phyloP scores from a whole-genome alignment of 2,888 invertebrate species.

The Trisateles emortualis region DNA sequence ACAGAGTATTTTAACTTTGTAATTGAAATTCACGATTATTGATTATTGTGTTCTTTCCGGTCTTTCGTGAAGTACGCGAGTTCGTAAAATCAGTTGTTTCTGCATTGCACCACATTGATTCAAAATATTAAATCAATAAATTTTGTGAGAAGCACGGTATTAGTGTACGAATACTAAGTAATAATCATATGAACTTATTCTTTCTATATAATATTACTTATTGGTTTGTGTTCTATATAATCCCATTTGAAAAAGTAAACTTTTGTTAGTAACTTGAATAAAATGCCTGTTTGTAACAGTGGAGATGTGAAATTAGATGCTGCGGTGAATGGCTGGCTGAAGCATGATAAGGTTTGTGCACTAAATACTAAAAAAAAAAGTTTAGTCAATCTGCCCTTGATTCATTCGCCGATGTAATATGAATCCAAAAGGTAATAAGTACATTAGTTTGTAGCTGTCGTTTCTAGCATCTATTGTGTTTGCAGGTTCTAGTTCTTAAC shows the following conservation, averaged over 20 bases:
- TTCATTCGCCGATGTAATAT: not conserved
- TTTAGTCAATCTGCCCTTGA: not conserved
- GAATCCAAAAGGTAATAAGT: no score
- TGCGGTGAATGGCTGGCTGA: conserved; percentile 91
- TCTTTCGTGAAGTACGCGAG: conserved; percentile 19
- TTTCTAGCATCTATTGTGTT: no score
- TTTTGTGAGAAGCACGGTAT: conserved; percentile 18
- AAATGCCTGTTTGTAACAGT: conserved; percentile 71
- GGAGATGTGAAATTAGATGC: conserved; percentile 87
- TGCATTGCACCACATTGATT: not conserved
- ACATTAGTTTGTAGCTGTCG: no score
- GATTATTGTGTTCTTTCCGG: not conserved
- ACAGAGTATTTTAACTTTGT: not conserved
- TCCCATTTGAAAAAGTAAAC: not conserved
- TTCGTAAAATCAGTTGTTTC: conserved; percentile 22
- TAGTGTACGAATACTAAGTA: conserved; percentile 4
- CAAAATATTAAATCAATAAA: conserved; percentile 28
- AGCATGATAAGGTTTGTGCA: conserved; percentile 89
- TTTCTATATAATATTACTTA: not conserved
- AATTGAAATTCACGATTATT: conserved; percentile 3
- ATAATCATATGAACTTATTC: not conserved
- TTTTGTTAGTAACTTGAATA: conserved; percentile 16
- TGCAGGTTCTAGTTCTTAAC: no score
- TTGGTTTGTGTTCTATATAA: not conserved
- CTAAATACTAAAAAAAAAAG: no score